These are phyloP conservation scores for Lasioglossum calceatum DNA, from an alignment of 2,888 invertebrate species.

Conservation along the genomic window DNA sequence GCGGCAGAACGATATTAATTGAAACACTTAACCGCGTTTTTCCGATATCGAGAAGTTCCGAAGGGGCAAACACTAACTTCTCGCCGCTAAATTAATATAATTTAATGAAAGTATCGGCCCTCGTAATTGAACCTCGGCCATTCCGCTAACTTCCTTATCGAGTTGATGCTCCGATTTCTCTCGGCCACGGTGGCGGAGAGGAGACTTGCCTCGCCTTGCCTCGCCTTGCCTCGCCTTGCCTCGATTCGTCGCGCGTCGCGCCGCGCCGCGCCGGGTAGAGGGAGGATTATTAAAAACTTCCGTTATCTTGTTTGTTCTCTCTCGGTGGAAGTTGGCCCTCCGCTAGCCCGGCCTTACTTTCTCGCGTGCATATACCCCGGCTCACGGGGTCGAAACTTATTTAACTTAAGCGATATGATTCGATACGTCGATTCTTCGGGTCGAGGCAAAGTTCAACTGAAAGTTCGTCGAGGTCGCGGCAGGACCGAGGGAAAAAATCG, in stretches of 20 bases:
- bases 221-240: neutral
- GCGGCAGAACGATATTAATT: constrained; percentile 19
- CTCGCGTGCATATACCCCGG: constrained; percentile 53
- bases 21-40: constrained; percentile 18
- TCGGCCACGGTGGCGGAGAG: constrained; percentile 21
- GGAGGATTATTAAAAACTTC: constrained; percentile 57
- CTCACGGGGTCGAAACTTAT: constrained; percentile 66
- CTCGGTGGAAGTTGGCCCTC: constrained; percentile 19
- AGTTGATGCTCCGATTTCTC: neutral
- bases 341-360: neutral
- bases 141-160: constrained; percentile 9
- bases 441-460: constrained; percentile 69
- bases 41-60: constrained; percentile 13
- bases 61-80: neutral
- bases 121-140: constrained; percentile 3
- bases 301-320: constrained; percentile 39
- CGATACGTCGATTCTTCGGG: constrained; percentile 70
- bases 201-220: neutral
- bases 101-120: constrained; percentile 19
- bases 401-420: constrained; percentile 75
- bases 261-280: neutral
- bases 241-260: neutral
- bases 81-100: constrained; percentile 8
- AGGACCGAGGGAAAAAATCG: constrained; percentile 57
- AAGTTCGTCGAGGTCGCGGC: constrained; percentile 65